phyloP scores from a whole-genome alignment of 2,797 vertebrate genomes.

The Rhinella marina region DNA sequence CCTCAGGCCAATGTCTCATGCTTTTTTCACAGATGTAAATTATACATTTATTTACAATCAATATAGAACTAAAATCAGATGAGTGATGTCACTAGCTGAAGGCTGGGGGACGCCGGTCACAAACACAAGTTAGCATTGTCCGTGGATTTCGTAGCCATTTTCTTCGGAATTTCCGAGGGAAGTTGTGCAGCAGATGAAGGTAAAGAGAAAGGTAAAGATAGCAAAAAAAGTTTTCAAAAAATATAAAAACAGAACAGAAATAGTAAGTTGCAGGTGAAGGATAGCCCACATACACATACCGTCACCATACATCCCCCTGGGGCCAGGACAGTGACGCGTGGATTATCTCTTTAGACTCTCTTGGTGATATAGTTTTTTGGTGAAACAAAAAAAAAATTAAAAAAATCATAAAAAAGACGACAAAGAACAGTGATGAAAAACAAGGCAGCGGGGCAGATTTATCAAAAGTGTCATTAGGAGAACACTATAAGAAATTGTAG shows the following conservation, averaged over 20 bases:
- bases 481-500: not conserved
- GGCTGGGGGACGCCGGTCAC: no score
- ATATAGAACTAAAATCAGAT: no score
- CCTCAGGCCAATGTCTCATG: no score
- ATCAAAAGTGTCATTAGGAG: not conserved
- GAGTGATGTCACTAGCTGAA: no score
- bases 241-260: not conserved
- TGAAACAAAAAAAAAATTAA: not conserved
- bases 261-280: not conserved
- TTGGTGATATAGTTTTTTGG: not conserved
- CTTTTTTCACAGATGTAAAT: no score
- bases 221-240: conserved; percentile 7
- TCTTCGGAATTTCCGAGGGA: no score
- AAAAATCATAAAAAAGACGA: not conserved
- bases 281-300: not conserved
- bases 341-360: not conserved
- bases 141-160: not conserved
- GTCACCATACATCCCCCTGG: not conserved
- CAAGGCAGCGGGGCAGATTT: not conserved
- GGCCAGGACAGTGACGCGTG: not conserved
- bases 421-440: not conserved
- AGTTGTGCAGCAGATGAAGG: not conserved
- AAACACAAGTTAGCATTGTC: not conserved
- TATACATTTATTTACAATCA: no score
- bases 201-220: not conserved